Evolutionary conservation across 2,888 invertebrate genomes (phyloP).

Genomic region (Drosophila setosimentum): DNA sequence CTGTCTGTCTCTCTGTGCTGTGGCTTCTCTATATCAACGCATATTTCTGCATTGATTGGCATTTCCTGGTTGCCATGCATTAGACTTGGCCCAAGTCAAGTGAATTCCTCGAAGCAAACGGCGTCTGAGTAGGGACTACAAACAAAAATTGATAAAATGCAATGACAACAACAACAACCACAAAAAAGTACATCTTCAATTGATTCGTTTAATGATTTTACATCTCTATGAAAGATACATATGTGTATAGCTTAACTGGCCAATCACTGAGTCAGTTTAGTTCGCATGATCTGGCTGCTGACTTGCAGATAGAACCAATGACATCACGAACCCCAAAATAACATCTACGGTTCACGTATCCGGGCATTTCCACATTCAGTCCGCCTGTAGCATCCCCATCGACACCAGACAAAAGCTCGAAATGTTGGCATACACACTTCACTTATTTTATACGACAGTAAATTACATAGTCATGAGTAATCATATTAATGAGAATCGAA

Average conservation of each 20-base stretch:
- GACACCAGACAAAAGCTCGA: conserved; percentile 21
- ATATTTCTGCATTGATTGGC: conserved; percentile 79
- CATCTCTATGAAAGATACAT: conserved; percentile 30
- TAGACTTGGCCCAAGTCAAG: conserved; percentile 77
- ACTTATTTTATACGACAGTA: conserved; percentile 47
- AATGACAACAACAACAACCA: neutral
- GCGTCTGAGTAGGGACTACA: conserved; percentile 39
- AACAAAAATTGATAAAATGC: conserved; percentile 2
- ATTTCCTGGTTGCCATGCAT: conserved; percentile 78
- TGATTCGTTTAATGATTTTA: conserved; percentile 25
- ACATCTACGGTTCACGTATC: conserved; percentile 41
- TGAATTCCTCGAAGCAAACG: conserved; percentile 75
- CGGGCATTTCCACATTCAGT: conserved; percentile 65
- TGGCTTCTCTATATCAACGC: conserved; percentile 66
- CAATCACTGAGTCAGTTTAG: conserved; percentile 65
- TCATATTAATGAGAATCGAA: conserved; percentile 74
- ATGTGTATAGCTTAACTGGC: conserved; percentile 27
- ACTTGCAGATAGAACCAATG: conserved; percentile 72
- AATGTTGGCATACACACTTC: conserved; percentile 62
- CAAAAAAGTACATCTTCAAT: conserved; percentile 34
- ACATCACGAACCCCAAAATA: conserved; percentile 69
- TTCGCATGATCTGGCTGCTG: conserved; percentile 63
- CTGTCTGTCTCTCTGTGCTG: neutral
- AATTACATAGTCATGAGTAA: conserved; percentile 82
- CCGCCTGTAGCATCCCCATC: conserved; percentile 53